Conservation (phyloP, 2,797 vertebrate genomes). For the Oophaga sylvatica region DNA sequence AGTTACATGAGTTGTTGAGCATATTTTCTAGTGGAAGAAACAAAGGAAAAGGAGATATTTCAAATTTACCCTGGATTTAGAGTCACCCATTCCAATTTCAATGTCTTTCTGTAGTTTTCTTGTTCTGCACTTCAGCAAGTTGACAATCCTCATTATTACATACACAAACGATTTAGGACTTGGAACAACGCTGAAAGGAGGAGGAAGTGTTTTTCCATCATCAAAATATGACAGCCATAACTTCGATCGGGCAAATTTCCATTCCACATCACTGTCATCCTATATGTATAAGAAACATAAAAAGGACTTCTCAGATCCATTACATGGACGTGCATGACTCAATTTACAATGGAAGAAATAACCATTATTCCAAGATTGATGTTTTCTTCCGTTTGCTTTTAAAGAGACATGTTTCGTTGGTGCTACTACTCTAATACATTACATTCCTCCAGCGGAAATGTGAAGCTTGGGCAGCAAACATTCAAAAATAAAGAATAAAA, state of each 20-base stretch:
- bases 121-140: conserved; percentile 78
- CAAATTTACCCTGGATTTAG: conserved; percentile 83
- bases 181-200: conserved; percentile 93
- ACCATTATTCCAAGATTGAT: background rate
- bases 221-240: conserved; percentile 97
- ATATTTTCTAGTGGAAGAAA: background rate
- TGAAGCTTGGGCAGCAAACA: background rate
- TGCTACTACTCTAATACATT: background rate
- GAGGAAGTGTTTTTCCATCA: conserved; percentile 87
- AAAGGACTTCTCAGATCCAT: conserved; percentile 12
- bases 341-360: conserved; percentile 10
- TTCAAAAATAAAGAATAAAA: too few species aligned
- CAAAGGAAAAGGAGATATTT: background rate
- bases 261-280: conserved; percentile 95
- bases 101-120: conserved; percentile 80
- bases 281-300: conserved; percentile 67
- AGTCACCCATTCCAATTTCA: conserved; percentile 83
- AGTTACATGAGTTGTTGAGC: too few species aligned
- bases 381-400: background rate
- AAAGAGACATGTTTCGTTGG: background rate
- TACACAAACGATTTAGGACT: conserved; percentile 86
- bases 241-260: conserved; percentile 96
- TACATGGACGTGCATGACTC: background rate
- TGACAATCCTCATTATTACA: conserved; percentile 77
- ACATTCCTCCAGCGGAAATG: background rate